A percentile compares a stretch with the other conserved stretches of the same genome.
phyloP scores from a whole-genome alignment of 2,797 vertebrate genomes.

The Yasuhikotakia modesta region DNA sequence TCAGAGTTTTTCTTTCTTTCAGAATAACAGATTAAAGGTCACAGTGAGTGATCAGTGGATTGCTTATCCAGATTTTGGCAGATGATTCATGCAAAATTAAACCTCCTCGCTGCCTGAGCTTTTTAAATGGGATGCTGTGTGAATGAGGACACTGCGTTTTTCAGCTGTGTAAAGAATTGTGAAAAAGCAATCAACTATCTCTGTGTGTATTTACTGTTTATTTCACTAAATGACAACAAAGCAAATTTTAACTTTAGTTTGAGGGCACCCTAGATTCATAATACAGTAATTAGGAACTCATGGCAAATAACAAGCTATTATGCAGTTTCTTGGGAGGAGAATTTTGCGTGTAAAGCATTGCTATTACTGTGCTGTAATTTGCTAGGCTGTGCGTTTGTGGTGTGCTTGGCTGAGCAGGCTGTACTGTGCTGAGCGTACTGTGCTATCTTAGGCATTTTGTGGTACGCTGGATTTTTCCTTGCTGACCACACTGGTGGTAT shows the following conservation, averaged over 20 bases:
- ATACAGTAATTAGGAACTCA: too few relatives aligned
- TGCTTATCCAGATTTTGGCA: conserved; percentile 4
- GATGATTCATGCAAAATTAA: neutral
- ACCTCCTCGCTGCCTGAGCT: conserved; percentile 6
- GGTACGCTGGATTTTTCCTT: too few relatives aligned
- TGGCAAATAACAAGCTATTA: too few relatives aligned
- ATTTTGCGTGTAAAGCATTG: too few relatives aligned
- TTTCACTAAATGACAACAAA: neutral
- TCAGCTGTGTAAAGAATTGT: conserved; percentile 6
- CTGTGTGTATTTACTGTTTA: neutral
- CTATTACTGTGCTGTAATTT: too few relatives aligned
- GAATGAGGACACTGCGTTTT: neutral
- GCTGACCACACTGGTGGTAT: too few relatives aligned
- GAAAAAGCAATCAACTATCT: neutral
- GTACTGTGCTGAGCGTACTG: too few relatives aligned
- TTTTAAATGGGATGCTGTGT: neutral
- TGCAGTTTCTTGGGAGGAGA: too few relatives aligned
- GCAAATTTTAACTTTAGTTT: neutral
- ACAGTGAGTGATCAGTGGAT: conserved; percentile 9
- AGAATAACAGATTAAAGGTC: conserved; percentile 21
- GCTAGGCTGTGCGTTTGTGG: too few relatives aligned
- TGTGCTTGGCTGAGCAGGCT: too few relatives aligned
- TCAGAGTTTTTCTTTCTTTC: neutral
- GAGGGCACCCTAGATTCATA: neutral
- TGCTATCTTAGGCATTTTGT: too few relatives aligned